Base-by-base conservation (phyloP, 2,797 vertebrate genomes). In the Onychomys arenicola region DNA sequence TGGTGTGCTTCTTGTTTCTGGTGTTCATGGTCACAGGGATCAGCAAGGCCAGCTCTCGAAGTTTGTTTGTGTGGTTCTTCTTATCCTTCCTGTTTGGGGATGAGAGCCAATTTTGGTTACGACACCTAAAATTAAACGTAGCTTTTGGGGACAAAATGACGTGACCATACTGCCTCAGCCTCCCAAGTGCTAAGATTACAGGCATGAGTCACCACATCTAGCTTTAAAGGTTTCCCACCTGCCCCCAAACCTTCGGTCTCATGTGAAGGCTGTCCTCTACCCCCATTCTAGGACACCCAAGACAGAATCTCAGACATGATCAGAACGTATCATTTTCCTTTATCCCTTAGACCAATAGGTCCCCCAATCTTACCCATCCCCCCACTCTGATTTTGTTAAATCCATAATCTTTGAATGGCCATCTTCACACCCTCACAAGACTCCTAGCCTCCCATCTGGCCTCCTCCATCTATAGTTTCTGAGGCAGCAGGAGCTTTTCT, bases 41-140 rank as follows among this genome's bases (percentile, higher is more conserved):
- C 94, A 98, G 90, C 88, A 96, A 13, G 5, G 97, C 97, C 95
- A 98, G 77, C 77, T 98, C 98, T 25, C 84, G 98, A 10, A 98
- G 97, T 25, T 96, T 98, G 52, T 61, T 95, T 5, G 97, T 95
- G 37, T 98, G 96, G 67, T 97, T 97, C 93, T 92, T 96, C 76
- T 88, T 96, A 82, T 97, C 95, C 69, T 88, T 98, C 96, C 98
- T 98, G 96, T 95, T 96, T 92, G 49, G 77, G 63, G 81, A 95
- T 43, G 89, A 96, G 67, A 84, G 21, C 2, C 23, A 2, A 19
- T 34, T 77, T 95, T 29, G 10, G 43, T 85, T 80, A 77, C 34
- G n/a, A 82, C 9, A 89, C 67, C 69, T 73, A 61, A 37, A 89
- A 93, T 21, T 37, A 32, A 90, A 65, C 59, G n/a, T 83, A 67